Percentiles rank a stretch among this genome's conserved stretches.
Conservation (phyloP, 2,888 invertebrate genomes). For the Caenorhabditis virilis region DNA sequence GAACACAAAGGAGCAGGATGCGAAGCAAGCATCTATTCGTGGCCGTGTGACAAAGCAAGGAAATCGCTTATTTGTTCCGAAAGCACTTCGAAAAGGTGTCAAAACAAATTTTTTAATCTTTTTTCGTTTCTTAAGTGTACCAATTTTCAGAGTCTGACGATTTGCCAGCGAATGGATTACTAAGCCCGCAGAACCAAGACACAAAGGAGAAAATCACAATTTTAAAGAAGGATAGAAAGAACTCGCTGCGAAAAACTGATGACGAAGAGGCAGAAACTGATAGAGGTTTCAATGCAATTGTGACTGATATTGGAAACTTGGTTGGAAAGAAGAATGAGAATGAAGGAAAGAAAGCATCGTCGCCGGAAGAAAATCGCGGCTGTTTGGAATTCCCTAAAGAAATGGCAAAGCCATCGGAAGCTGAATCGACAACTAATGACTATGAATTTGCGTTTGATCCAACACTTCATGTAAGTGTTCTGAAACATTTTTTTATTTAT, state of each 20-base stretch:
- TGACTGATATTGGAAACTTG: neutral
- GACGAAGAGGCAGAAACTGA: constrained; percentile 3
- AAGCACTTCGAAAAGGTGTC: constrained; percentile 28
- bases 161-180: constrained; percentile 28
- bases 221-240: neutral
- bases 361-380: neutral
- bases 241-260: neutral
- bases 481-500: neutral
- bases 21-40: neutral
- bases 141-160: constrained; percentile 18
- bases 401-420: too few species aligned
- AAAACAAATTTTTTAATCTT: too few species aligned
- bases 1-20: constrained; percentile 9
- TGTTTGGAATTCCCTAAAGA: constrained; percentile 22
- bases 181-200: constrained; percentile 22
- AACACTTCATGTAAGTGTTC: constrained; percentile 22
- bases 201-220: constrained; percentile 26
- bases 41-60: constrained; percentile 8
- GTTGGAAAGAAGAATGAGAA: neutral
- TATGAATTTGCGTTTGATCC: constrained; percentile 55
- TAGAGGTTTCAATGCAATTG: constrained; percentile 1
- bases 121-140: too few species aligned
- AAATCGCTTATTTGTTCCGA: constrained; percentile 29
- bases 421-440: constrained; percentile 5
- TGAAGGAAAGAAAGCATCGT: too few species aligned